A percentile compares a stretch with the other conserved stretches of the same genome.
Conservation (phyloP, 2,888 invertebrate genomes). For the Subacronicta megacephala region DNA sequence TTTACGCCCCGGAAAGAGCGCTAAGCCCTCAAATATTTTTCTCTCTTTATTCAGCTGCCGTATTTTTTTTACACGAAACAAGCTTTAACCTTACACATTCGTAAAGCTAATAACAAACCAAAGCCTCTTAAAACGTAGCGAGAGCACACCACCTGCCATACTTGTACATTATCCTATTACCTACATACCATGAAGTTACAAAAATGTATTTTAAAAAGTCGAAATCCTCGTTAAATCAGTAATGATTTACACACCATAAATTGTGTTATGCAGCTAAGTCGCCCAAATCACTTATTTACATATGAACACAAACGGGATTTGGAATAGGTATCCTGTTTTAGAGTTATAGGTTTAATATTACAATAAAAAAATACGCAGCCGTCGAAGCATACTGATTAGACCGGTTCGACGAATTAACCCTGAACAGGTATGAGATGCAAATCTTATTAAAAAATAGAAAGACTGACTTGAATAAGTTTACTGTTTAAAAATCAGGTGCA, state of each 20-base stretch:
- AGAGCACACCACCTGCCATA: constrained; percentile 24
- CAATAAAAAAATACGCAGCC: constrained; percentile 23
- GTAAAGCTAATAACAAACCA: constrained; percentile 60
- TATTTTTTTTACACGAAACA: constrained; percentile 62
- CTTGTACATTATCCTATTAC: constrained; percentile 43
- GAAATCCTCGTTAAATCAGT: constrained; percentile 16
- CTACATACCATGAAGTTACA: constrained; percentile 21
- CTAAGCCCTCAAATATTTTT: constrained; percentile 63
- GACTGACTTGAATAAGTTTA: constrained; percentile 32
- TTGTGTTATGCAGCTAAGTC: constrained; percentile 26
- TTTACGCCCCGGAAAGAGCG: constrained; percentile 58
- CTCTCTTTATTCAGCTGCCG: constrained; percentile 56
- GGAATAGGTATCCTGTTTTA: constrained; percentile 21
- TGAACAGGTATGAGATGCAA: constrained; percentile 28
- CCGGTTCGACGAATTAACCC: constrained; percentile 30
- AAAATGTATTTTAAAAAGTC: constrained; percentile 16
- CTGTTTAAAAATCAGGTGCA: constrained; percentile 51
- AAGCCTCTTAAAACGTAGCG: constrained; percentile 53
- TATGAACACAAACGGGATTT: constrained; percentile 41
- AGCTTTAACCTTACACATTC: constrained; percentile 67
- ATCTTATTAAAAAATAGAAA: constrained; percentile 36
- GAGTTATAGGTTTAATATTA: constrained; percentile 13
- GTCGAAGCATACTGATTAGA: constrained; percentile 25
- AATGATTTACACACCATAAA: constrained; percentile 45
- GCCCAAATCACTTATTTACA: constrained; percentile 31